These are phyloP conservation scores for Drosophila antonietae DNA, from an alignment of 2,888 invertebrate species.

Conservation along the genomic window DNA sequence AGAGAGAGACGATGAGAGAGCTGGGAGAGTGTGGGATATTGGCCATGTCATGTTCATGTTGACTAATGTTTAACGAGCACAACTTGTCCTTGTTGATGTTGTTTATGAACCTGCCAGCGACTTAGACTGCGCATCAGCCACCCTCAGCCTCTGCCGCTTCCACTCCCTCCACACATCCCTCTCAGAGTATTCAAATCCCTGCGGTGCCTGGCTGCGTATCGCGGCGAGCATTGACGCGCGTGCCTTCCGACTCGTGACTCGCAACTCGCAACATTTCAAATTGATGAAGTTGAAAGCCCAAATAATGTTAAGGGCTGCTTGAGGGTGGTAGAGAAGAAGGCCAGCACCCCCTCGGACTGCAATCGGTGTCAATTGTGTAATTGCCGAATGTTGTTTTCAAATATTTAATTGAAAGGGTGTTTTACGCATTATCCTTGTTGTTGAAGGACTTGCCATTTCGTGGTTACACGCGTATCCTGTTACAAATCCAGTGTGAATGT, in stretches of 20 bases:
- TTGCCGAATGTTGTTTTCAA: conserved; percentile 82
- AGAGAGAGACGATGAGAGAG: not conserved
- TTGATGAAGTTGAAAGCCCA: conserved; percentile 79
- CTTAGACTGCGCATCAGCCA: conserved; percentile 7
- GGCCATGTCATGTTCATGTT: conserved; percentile 68
- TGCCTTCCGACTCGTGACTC: conserved; percentile 44
- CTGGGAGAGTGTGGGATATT: conserved; percentile 11
- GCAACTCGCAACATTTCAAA: conserved; percentile 74
- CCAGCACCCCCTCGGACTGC: conserved; percentile 37
- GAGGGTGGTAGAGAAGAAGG: conserved; percentile 8
- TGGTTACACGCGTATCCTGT: conserved; percentile 85
- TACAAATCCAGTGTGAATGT: conserved; percentile 81
- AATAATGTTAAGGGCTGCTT: conserved; percentile 12
- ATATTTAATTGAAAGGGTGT: conserved; percentile 83
- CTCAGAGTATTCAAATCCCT: conserved; percentile 69
- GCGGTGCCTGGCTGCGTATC: conserved; percentile 51
- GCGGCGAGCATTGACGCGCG: conserved; percentile 69
- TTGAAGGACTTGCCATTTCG: conserved; percentile 61
- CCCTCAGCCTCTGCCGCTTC: not conserved
- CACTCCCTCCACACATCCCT: not conserved
- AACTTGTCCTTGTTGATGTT: conserved; percentile 77
- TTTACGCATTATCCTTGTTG: conserved; percentile 50
- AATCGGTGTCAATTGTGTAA: conserved; percentile 81
- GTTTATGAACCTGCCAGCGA: conserved; percentile 72
- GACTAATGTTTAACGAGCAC: conserved; percentile 72